Evolutionary conservation across 1,140 invertebrate genomes (phyloP).

Genomic region (Atta colombica): DNA sequence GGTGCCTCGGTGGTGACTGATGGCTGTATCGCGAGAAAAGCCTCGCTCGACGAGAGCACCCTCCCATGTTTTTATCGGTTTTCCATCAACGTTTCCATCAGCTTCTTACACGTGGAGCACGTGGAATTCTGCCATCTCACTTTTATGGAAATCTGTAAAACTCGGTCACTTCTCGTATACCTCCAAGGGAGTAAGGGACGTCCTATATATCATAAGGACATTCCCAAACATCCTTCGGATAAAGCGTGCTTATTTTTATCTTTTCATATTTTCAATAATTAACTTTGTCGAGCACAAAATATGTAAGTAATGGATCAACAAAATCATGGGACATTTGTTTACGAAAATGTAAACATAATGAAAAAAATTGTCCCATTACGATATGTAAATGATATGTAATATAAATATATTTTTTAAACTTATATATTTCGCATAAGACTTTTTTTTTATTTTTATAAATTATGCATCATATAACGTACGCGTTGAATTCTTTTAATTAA

Average conservation of each 20-base stretch:
- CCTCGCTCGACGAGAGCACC: neutral
- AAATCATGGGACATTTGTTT: neutral
- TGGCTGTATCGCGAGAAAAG: neutral
- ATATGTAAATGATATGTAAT: neutral
- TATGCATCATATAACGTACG: neutral
- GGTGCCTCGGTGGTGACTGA: constrained; percentile 22
- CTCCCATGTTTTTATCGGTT: constrained; percentile 12
- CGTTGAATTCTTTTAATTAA: neutral
- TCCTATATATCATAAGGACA: no score
- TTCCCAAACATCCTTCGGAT: no score
- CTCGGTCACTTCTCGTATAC: neutral
- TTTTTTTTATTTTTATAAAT: neutral
- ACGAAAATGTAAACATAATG: neutral
- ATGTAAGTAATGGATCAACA: neutral
- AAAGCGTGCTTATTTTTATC: no score
- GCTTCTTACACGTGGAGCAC: neutral
- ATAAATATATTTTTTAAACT: neutral
- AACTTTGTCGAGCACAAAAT: neutral
- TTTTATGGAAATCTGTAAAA: neutral
- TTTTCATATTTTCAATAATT: neutral
- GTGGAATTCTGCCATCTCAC: neutral
- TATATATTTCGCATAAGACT: neutral
- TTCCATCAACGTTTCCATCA: neutral
- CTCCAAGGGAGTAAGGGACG: no score
- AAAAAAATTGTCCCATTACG: neutral